Percentiles rank a stretch among this genome's conserved stretches.
Evolutionary conservation across 2,113 vertebrate species (phyloP).

Genomic region (Pao palembangensis): DNA sequence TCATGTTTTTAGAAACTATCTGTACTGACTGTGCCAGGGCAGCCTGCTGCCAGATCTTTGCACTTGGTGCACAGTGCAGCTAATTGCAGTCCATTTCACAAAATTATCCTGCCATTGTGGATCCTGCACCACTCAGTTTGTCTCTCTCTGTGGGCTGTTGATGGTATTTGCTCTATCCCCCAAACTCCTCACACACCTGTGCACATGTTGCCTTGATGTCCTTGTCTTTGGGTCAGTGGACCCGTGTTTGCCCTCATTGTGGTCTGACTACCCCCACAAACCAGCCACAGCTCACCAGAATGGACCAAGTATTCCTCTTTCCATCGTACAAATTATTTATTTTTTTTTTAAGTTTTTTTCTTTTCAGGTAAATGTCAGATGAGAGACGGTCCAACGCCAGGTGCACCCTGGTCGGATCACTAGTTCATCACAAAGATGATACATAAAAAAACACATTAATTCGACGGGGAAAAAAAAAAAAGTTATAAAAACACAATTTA

Average conservation of each 20-base stretch:
- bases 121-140: conserved; percentile 6
- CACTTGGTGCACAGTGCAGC: conserved; percentile 6
- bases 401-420: too few relatives aligned
- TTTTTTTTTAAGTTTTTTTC: neutral
- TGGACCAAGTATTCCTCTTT: conserved; percentile 22
- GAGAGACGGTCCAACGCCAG: too few relatives aligned
- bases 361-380: neutral
- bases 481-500: too few relatives aligned
- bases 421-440: too few relatives aligned
- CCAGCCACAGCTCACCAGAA: neutral
- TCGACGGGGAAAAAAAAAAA: too few relatives aligned
- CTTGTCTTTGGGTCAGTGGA: conserved; percentile 49
- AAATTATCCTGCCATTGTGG: conserved; percentile 9
- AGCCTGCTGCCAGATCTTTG: neutral
- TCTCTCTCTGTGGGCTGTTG: conserved; percentile 16
- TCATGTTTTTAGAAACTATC: too few relatives aligned
- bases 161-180: conserved; percentile 6
- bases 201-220: conserved; percentile 40
- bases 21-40: too few relatives aligned
- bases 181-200: conserved; percentile 9
- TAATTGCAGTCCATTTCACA: conserved; percentile 11
- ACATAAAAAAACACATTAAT: neutral
- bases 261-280: conserved; percentile 29
- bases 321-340: neutral
- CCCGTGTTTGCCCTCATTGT: conserved; percentile 61